These are phyloP conservation scores for Augiades crinisus DNA, from an alignment of 2,888 invertebrate genomes.

Conservation along the genomic window DNA sequence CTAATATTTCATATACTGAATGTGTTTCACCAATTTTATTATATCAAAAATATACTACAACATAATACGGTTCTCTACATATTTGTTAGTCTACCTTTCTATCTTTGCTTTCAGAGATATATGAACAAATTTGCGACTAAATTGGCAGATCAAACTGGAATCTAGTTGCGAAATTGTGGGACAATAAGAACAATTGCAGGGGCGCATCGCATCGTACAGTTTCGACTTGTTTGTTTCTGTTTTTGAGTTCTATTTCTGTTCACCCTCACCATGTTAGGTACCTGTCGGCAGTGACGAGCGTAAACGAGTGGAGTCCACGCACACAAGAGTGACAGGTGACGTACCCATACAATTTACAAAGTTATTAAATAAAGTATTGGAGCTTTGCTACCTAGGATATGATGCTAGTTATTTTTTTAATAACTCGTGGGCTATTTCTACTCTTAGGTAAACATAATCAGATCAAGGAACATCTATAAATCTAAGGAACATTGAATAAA, in stretches of 20 bases:
- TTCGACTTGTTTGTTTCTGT: constrained; percentile 11
- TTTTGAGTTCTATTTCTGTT: constrained; percentile 18
- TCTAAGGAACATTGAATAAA: too few relatives aligned
- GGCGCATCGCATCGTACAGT: constrained; percentile 5
- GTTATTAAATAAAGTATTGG: too few relatives aligned
- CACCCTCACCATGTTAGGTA: background rate
- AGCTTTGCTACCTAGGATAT: too few relatives aligned
- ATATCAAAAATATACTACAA: too few relatives aligned
- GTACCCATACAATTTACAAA: too few relatives aligned
- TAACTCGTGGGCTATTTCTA: too few relatives aligned
- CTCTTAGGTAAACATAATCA: too few relatives aligned
- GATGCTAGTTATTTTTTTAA: too few relatives aligned
- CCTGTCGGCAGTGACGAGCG: background rate
- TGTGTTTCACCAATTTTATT: constrained; percentile 6
- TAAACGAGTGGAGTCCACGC: too few relatives aligned
- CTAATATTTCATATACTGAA: background rate
- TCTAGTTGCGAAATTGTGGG: constrained; percentile 15
- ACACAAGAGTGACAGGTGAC: too few relatives aligned
- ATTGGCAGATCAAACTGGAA: constrained; percentile 14
- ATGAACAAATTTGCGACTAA: constrained; percentile 7
- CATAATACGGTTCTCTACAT: too few relatives aligned
- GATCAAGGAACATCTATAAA: too few relatives aligned
- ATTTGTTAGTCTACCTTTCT: background rate
- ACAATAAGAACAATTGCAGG: constrained; percentile 21
- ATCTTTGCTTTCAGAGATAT: background rate